These are phyloP conservation scores for Tragelaphus oryx DNA, from an alignment of 2,797 vertebrate genomes.

Conservation along the genomic window DNA sequence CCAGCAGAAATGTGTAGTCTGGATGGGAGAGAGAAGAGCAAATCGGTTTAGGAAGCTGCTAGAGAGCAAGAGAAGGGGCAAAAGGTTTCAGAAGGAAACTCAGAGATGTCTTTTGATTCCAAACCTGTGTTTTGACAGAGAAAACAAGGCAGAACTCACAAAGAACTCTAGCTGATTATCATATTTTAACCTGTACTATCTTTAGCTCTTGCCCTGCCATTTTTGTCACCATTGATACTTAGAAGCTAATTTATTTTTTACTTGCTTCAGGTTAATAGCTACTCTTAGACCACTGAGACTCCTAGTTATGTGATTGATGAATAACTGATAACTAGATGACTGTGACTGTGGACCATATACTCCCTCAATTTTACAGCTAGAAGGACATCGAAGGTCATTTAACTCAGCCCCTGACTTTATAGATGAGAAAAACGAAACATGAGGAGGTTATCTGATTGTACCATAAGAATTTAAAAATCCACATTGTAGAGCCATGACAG, in stretches of 20 bases:
- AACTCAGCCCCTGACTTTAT: neutral
- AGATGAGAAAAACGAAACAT: neutral
- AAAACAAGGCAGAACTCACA: neutral
- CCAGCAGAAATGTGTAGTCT: neutral
- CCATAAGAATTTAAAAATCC: neutral
- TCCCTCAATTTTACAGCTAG: neutral
- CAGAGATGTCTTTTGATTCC: neutral
- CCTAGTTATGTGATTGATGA: neutral
- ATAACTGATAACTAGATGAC: neutral
- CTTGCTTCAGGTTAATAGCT: slow-evolving; percentile 14
- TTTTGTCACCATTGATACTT: neutral
- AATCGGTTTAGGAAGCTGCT: neutral
- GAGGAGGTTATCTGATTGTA: neutral
- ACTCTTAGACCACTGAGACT: neutral
- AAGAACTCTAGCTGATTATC: neutral
- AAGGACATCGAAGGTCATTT: neutral
- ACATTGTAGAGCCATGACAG: neutral
- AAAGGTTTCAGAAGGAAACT: neutral
- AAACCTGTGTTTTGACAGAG: neutral
- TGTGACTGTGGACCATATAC: neutral
- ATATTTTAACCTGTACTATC: neutral
- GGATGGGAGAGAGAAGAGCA: neutral
- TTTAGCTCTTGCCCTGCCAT: neutral
- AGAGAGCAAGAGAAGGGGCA: neutral
- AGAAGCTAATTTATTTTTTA: neutral